Conservation (phyloP, 2,797 vertebrate genomes). For the Clarias laeviceps region DNA sequence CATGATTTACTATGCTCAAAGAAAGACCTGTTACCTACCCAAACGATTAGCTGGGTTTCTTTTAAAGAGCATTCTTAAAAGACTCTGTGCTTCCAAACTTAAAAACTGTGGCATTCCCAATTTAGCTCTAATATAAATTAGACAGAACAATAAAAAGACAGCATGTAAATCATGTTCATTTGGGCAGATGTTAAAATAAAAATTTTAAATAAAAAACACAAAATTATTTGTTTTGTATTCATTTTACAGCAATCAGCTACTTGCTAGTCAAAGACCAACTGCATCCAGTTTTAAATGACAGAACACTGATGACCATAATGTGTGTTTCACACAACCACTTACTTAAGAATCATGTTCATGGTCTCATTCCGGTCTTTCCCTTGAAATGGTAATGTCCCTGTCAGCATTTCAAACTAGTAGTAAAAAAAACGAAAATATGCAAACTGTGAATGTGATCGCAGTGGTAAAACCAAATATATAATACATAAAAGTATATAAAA, state of each 20-base stretch:
- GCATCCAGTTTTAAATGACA: neutral
- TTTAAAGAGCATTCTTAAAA: conserved; percentile 97
- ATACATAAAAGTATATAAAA: neutral
- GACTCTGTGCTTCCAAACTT: conserved; percentile 95
- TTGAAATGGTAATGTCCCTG: conserved; percentile 96
- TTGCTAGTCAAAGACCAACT: neutral
- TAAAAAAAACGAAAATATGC: neutral
- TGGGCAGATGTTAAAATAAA: neutral
- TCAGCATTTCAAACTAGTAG: conserved; percentile 95
- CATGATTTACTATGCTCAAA: neutral
- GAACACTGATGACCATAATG: neutral
- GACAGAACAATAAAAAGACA: conserved; percentile 19
- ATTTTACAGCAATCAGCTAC: neutral
- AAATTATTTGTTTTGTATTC: neutral
- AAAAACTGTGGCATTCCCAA: conserved; percentile 98
- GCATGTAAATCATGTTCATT: neutral
- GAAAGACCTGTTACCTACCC: conserved; percentile 73
- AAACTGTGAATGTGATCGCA: neutral
- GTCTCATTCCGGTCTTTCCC: conserved; percentile 98
- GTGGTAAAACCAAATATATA: neutral
- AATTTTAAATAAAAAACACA: neutral
- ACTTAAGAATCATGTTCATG: conserved; percentile 99
- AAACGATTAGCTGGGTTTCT: conserved; percentile 94
- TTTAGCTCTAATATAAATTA: conserved; percentile 81
- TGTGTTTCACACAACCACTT: conserved; percentile 69